Percentiles rank a stretch among this genome's conserved stretches.
Evolutionary conservation across 2,888 invertebrate genomes (phyloP).

Genomic region (Microplitis manilae): DNA sequence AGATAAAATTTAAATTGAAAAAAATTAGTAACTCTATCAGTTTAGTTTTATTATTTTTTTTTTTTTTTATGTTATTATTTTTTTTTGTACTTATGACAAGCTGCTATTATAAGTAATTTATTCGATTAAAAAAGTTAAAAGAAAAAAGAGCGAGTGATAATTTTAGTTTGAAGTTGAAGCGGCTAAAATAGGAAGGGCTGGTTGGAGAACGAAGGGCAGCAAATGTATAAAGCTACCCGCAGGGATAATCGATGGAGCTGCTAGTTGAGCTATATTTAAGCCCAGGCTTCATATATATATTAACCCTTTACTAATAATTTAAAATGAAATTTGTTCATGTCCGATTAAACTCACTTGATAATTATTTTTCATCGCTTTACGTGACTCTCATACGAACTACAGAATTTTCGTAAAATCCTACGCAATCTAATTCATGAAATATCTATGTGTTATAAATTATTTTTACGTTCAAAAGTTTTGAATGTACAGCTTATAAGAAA

Average conservation of each 20-base stretch:
- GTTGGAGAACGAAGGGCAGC: conserved; percentile 38
- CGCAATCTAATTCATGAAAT: neutral
- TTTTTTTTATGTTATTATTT: neutral
- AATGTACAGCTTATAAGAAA: neutral
- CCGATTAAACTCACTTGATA: neutral
- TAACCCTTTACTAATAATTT: neutral
- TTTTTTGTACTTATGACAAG: neutral
- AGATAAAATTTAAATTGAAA: neutral
- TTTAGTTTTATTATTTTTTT: neutral
- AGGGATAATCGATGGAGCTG: conserved; percentile 59
- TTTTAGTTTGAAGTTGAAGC: conserved; percentile 12
- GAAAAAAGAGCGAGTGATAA: neutral
- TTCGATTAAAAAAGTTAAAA: neutral
- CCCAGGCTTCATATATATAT: neutral
- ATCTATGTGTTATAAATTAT: neutral
- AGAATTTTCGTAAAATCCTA: neutral
- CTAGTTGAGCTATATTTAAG: conserved; percentile 34
- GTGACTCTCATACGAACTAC: neutral
- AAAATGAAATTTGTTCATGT: neutral
- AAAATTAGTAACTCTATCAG: neutral
- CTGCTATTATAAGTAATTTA: neutral
- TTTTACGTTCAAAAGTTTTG: neutral
- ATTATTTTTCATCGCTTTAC: neutral
- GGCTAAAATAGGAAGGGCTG: neutral
- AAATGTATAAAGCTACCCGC: conserved; percentile 49